Evolutionary conservation across 2,888 invertebrate genomes (phyloP), one percentile per base, ranked within the genome.

Genomic region (Parnassius orleans): DNA sequence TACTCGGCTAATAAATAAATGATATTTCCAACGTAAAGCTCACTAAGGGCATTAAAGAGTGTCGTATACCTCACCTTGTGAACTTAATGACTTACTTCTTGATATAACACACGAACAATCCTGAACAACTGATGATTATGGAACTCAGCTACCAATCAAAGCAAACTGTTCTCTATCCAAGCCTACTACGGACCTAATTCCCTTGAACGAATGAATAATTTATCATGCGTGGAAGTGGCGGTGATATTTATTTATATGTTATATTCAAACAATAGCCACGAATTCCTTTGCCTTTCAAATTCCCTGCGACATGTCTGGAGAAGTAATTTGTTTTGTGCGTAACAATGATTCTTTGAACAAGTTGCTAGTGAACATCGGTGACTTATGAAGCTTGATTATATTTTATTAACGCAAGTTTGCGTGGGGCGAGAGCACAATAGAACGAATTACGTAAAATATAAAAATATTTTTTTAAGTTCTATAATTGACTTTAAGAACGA

Each of bases 11-110:
- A 41, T 51, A n/a, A 11, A 46, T 55, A 61, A 51, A 9, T 42
- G 12, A 48, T 12, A 44, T 33, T 44, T 60, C 24, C 50, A 50
- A 33, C 50, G n/a, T 51, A 11, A 57, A 62, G 43, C 41, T 57
- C 33, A 48, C n/a, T 42, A 47, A 50, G 55, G 43, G 53, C 57
- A 48, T 41, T 53, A 61, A 33, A 52, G 43, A 9, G 19, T 46
- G 52, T 59, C 53, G n/a, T 44, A 43, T 63, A 60, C 57, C 19
- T 65, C 60, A 65, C 63, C 65, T 65, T 65, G 60, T 52, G 14
- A 65, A 47, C 60, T 55, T 65, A 60, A 65, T 65, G 50, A 62
- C 57, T 46, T 60, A 53, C 60, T 59, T 60, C 57, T 62, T 50
- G 52, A 61, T 53, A 53, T 62, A 53, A 57, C 57, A 61, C 24